These are phyloP conservation scores for Macropis europaea DNA, from an alignment of 2,888 invertebrate species.

Conservation along the genomic window DNA sequence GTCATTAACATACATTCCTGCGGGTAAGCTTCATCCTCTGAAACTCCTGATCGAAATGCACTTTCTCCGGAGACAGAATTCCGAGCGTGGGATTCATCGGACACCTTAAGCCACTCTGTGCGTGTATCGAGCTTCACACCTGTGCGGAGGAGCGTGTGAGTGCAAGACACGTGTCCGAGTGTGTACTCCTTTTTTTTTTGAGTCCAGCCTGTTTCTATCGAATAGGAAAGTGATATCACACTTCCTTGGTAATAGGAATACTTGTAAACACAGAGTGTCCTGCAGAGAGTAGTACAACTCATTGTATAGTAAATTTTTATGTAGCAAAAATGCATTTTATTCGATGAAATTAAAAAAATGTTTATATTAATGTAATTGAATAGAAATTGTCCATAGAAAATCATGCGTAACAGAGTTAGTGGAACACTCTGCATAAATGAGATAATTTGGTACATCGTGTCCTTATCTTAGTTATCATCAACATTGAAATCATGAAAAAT, in stretches of 20 bases:
- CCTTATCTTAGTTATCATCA: too few species aligned
- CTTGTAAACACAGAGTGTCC: not conserved
- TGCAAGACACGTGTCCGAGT: conserved; percentile 18
- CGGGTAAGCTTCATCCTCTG: conserved; percentile 64
- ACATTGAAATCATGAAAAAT: too few species aligned
- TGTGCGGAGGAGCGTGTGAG: conserved; percentile 3
- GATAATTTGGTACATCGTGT: too few species aligned
- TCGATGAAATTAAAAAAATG: too few species aligned
- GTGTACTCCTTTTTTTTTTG: not conserved
- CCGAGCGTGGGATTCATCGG: conserved; percentile 64
- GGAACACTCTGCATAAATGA: too few species aligned
- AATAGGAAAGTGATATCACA: not conserved
- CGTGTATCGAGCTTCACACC: conserved; percentile 3
- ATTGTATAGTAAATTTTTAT: too few species aligned
- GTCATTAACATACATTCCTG: conserved; percentile 72
- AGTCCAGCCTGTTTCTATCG: not conserved
- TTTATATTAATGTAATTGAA: too few species aligned
- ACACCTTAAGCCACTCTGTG: conserved; percentile 14
- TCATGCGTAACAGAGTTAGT: too few species aligned
- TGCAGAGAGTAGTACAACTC: too few species aligned
- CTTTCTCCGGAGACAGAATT: conserved; percentile 72
- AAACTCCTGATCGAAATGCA: conserved; percentile 60
- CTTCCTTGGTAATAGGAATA: not conserved
- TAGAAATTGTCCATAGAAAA: too few species aligned
- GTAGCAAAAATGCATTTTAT: too few species aligned